These are phyloP conservation scores for Neodiprion lecontei DNA, from an alignment of 1,140 invertebrate species.

Conservation along the genomic window DNA sequence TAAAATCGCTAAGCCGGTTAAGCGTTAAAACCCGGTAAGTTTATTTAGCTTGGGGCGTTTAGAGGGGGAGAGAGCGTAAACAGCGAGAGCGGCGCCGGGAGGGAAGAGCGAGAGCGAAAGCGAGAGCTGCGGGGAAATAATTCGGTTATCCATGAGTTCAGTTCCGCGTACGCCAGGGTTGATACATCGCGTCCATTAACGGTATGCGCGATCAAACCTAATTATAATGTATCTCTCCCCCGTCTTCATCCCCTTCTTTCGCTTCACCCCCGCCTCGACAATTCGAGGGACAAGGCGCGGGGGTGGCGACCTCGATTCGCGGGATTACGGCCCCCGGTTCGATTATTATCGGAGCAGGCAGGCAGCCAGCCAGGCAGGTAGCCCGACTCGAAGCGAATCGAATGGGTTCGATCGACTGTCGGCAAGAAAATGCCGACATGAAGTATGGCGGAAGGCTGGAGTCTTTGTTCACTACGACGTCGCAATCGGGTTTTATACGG, in stretches of 20 bases:
- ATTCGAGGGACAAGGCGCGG: background rate
- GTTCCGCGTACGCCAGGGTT: constrained; percentile 25
- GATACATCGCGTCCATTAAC: constrained; percentile 45
- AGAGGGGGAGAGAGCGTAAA: constrained; percentile 21
- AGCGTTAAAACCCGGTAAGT: constrained; percentile 39
- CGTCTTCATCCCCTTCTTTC: background rate
- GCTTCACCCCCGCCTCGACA: background rate
- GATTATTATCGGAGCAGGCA: constrained; percentile 4
- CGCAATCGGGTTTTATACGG: background rate
- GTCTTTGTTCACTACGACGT: background rate
- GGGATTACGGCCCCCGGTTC: background rate
- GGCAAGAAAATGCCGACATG: background rate
- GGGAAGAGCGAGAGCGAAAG: constrained; percentile 22
- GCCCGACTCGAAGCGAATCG: background rate
- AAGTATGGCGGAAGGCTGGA: background rate
- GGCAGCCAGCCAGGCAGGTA: background rate
- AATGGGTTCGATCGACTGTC: background rate
- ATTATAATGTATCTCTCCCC: constrained; percentile 40
- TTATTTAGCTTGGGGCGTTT: constrained; percentile 34
- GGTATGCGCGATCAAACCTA: constrained; percentile 40
- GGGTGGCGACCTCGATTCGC: background rate
- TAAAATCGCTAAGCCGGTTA: constrained; percentile 40
- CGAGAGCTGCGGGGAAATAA: constrained; percentile 28
- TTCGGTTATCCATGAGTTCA: constrained; percentile 40
- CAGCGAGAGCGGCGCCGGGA: constrained; percentile 15